phyloP scores from a whole-genome alignment of 2,888 invertebrate species.

The Lithophane socia region DNA sequence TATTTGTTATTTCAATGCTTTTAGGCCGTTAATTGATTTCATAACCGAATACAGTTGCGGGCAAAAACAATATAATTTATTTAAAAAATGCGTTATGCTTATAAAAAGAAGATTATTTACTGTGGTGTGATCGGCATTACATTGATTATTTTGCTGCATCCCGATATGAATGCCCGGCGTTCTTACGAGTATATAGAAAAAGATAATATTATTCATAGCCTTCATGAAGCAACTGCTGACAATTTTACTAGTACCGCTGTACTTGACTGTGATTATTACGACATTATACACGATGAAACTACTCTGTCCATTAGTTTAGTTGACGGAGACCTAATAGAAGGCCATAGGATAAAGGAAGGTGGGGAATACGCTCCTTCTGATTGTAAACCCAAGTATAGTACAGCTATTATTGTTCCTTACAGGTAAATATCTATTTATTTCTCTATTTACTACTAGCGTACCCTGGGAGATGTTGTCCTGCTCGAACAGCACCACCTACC shows the following conservation, averaged over 20 bases:
- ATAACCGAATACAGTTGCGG: not conserved
- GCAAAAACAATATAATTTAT: conserved; percentile 9
- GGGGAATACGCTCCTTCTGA: conserved; percentile 84
- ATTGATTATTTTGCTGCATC: conserved; percentile 80
- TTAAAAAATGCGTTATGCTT: conserved; percentile 75
- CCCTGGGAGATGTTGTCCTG: no score
- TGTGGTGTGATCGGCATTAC: conserved; percentile 71
- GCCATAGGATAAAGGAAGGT: conserved; percentile 82
- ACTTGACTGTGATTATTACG: conserved; percentile 82
- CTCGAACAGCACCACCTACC: no score
- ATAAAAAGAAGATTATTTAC: conserved; percentile 80
- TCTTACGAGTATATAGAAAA: conserved; percentile 86
- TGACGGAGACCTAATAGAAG: conserved; percentile 82
- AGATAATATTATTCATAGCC: conserved; percentile 81
- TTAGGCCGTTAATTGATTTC: conserved; percentile 38
- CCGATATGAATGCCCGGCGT: conserved; percentile 76
- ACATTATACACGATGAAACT: conserved; percentile 80
- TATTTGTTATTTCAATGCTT: conserved; percentile 48
- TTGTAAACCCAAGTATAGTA: conserved; percentile 91
- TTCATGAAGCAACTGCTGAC: conserved; percentile 80
- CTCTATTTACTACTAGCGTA: not conserved
- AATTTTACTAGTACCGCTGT: conserved; percentile 86
- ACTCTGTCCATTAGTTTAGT: conserved; percentile 77
- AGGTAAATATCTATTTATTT: conserved; percentile 72
- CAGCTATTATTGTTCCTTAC: conserved; percentile 96